These are phyloP conservation scores for Oligia fasciuncula DNA, from an alignment of 2,888 invertebrate genomes.

Conservation along the genomic window DNA sequence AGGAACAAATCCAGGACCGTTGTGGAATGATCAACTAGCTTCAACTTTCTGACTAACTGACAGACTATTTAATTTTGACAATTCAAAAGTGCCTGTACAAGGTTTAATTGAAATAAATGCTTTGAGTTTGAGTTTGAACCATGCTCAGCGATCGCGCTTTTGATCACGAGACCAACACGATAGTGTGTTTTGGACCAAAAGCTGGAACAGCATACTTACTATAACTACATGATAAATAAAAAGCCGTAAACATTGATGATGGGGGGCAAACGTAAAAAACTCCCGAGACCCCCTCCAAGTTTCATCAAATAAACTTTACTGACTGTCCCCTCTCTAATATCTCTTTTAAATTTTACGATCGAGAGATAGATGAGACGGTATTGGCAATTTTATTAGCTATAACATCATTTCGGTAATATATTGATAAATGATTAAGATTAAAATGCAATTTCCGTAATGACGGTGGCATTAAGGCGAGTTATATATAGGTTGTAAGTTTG, in stretches of 20 bases:
- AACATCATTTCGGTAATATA: constrained; percentile 57
- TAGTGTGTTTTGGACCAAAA: not conserved
- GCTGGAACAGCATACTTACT: not conserved
- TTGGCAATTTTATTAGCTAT: constrained; percentile 67
- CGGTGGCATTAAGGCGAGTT: not conserved
- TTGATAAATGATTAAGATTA: constrained; percentile 65
- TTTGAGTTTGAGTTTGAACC: too few species aligned
- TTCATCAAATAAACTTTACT: constrained; percentile 69
- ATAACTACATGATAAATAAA: constrained; percentile 12
- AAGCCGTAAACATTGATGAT: constrained; percentile 39
- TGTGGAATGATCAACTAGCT: too few species aligned
- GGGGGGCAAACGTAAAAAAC: constrained; percentile 35
- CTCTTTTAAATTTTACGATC: constrained; percentile 73
- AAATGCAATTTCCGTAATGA: constrained; percentile 54
- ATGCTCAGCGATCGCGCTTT: not conserved
- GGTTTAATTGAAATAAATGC: too few species aligned
- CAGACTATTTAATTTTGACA: too few species aligned
- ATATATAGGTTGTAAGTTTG: too few species aligned
- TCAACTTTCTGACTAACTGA: too few species aligned
- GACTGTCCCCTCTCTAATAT: constrained; percentile 61
- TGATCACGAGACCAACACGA: rapidly evolving
- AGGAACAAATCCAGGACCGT: not conserved
- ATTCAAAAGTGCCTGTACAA: too few species aligned
- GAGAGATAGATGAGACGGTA: constrained; percentile 61
- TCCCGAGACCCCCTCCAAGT: constrained; percentile 12